Base-by-base conservation (phyloP, 2,888 invertebrate genomes). In the Drosophila borborema region DNA sequence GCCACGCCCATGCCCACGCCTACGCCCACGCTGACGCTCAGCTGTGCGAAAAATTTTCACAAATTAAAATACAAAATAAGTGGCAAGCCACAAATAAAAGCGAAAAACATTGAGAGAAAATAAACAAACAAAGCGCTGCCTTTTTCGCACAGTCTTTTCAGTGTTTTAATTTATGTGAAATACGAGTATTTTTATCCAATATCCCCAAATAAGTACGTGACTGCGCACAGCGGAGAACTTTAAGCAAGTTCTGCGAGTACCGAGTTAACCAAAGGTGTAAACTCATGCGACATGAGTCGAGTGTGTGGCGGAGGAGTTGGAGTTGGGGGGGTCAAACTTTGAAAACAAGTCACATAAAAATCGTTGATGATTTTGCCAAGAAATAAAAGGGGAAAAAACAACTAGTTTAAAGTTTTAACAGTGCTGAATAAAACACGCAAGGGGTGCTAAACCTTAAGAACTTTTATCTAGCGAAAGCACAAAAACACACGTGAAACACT, bases 271-370 rank as follows among this genome's bases (percentile, higher is more conserved):
- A 72, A 76, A 72, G 78, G 78, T 80, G 72, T 64, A 77, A 77
- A 65, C 45, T 80, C 71, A 7, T 14, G 34, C 18, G 14, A 45
- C 23, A 46, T 18, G 28, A 28, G 31, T 56, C 38, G 53, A 36
- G 36, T 23, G 38, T 38, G 38, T 4, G 14, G 38, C 14, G 14
- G 14, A 38, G 38, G 12, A 18, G 38, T 31, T 18, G 12, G 3
- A 23, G 4, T 28, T 28, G 38, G 2, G 36, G 62, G 12, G 58
- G 41, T 23, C 36, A 65, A 72, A 75, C 53, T 80, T 72, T 51
- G 28, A 62, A 65, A 78, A 76, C 77, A 80, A 78, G 59, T 80
- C 78, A 76, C 76, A 78, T 72, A 80, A 78, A 78, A 80, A 68
- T 78, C 61, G 60, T 68, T 68, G 68, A 76, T 80, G 67, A 72